Evolutionary conservation across 1,140 invertebrate species (phyloP).

Genomic region (Bradysia coprophila): DNA sequence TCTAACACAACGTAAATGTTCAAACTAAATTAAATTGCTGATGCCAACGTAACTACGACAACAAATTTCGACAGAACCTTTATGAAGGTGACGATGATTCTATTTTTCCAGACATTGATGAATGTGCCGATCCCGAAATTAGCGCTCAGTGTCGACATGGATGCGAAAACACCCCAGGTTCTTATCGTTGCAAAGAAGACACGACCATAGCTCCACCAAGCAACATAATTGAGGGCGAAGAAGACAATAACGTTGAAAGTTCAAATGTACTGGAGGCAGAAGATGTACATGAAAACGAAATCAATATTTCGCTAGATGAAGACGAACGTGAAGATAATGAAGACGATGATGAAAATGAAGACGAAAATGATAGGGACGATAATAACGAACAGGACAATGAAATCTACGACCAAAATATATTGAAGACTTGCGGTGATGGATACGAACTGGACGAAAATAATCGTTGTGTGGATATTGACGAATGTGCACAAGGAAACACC

Average conservation of each 20-base stretch:
- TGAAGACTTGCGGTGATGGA: slow-evolving; percentile 22
- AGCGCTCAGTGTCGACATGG: slow-evolving; percentile 32
- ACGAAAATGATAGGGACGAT: slow-evolving; percentile 3
- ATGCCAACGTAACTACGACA: too few species aligned
- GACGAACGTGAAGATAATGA: slow-evolving; percentile 2
- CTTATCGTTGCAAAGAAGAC: slow-evolving; percentile 37
- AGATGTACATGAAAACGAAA: background rate
- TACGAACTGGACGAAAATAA: slow-evolving; percentile 12
- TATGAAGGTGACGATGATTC: too few species aligned
- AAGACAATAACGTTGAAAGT: too few species aligned
- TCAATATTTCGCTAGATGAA: background rate
- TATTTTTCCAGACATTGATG: slow-evolving; percentile 45
- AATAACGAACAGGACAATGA: slow-evolving; percentile 5
- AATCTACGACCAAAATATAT: too few species aligned
- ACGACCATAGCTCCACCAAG: background rate
- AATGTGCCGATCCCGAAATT: slow-evolving; percentile 33
- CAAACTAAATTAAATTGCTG: too few species aligned
- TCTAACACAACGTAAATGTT: too few species aligned
- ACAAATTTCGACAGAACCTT: too few species aligned
- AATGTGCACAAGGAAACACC: slow-evolving; percentile 30
- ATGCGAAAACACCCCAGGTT: slow-evolving; percentile 48
- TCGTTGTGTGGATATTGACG: slow-evolving; percentile 40
- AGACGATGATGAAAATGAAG: slow-evolving; percentile 2
- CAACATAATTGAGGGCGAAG: background rate
- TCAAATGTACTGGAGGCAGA: background rate